A percentile compares a stretch with the other conserved stretches of the same genome.
Conservation (phyloP, 1,140 invertebrate species). For the Neomicropteryx cornuta region DNA sequence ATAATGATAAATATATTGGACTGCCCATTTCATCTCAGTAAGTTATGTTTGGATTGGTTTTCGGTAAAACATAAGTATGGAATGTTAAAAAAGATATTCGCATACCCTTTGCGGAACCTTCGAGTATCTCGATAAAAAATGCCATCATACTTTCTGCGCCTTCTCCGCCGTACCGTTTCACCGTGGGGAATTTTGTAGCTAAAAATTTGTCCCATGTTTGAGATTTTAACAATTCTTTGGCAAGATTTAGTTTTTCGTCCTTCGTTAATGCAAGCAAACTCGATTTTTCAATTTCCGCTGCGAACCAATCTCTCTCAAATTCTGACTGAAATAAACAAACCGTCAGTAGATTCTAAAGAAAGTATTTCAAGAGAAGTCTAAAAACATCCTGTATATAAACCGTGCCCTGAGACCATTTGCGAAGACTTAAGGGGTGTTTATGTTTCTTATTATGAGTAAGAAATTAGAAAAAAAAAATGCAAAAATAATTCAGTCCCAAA, state of each 20-base stretch:
- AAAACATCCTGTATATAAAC: too few species aligned
- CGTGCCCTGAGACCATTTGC: too few species aligned
- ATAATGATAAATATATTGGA: too few species aligned
- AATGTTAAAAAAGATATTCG: constrained; percentile 6
- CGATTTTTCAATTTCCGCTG: constrained; percentile 56
- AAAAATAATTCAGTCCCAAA: too few species aligned
- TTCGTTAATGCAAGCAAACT: constrained; percentile 40
- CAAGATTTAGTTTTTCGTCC: constrained; percentile 52
- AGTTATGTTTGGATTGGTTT: too few species aligned
- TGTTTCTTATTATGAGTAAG: too few species aligned
- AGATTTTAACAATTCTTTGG: constrained; percentile 70
- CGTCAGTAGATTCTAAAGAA: too few species aligned
- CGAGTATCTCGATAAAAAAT: constrained; percentile 71
- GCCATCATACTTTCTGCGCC: constrained; percentile 87
- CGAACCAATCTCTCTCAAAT: constrained; percentile 88
- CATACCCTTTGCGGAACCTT: constrained; percentile 47
- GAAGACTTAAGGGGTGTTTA: too few species aligned
- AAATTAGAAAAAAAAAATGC: too few species aligned
- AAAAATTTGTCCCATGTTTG: constrained; percentile 93
- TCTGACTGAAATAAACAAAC: constrained; percentile 59
- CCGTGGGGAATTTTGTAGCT: constrained; percentile 79
- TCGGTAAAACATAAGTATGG: too few species aligned
- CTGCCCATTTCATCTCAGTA: too few species aligned
- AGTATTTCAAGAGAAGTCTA: too few species aligned
- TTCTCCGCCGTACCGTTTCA: constrained; percentile 93